Percentiles rank a stretch among this genome's conserved stretches.
Conservation (phyloP, 2,888 invertebrate species). For the Mimumesa dahlbomi region DNA sequence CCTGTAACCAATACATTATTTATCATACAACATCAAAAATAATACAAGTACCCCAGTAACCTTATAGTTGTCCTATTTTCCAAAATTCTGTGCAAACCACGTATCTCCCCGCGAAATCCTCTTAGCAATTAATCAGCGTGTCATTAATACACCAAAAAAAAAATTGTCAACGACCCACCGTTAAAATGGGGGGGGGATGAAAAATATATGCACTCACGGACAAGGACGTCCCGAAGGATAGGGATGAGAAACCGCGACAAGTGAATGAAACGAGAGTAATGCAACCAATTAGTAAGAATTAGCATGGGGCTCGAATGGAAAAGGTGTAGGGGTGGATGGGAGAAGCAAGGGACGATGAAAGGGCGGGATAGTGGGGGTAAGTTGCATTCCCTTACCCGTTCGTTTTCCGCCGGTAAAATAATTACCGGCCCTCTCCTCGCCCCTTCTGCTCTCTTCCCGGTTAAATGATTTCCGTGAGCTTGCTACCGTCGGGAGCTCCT, state of each 20-base stretch:
- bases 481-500: conserved; percentile 3
- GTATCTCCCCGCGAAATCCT: too few relatives aligned
- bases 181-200: too few relatives aligned
- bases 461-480: conserved; percentile 58
- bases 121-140: conserved; percentile 2
- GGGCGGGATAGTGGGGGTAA: conserved; percentile 1
- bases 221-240: conserved; percentile 9
- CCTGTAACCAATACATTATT: too few relatives aligned
- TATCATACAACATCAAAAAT: too few relatives aligned
- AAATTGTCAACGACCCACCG: too few relatives aligned
- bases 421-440: conserved; percentile 47
- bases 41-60: too few relatives aligned
- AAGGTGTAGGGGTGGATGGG: neutral
- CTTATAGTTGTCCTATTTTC: too few relatives aligned
- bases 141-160: neutral
- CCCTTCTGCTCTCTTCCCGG: conserved; percentile 22
- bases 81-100: too few relatives aligned
- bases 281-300: conserved; percentile 69
- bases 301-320: conserved; percentile 44
- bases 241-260: conserved; percentile 32
- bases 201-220: too few relatives aligned
- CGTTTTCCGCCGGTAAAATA: conserved; percentile 45
- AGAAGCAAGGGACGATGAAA: neutral
- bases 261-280: conserved; percentile 63
- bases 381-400: conserved; percentile 26